Conservation (phyloP, 53 echinoderm and acorn worm species). For the Henricia sp. region DNA sequence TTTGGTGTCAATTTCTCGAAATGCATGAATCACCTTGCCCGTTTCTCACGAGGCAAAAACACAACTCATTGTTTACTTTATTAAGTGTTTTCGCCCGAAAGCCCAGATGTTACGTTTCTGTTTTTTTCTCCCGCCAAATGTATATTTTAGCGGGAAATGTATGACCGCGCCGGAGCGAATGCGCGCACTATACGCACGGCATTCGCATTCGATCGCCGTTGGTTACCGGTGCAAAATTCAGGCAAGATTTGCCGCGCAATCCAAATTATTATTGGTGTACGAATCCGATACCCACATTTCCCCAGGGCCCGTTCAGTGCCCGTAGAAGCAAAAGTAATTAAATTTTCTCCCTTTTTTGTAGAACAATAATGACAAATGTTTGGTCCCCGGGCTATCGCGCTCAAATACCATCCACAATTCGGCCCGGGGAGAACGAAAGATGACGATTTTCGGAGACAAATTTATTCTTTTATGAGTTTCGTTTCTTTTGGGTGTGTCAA, state of each 20-base stretch:
- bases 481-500: not conserved
- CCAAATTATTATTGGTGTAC: constrained; percentile 52
- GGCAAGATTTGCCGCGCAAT: constrained; percentile 13
- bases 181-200: not conserved
- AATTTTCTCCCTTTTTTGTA: constrained; percentile 51
- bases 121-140: constrained; percentile 41
- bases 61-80: constrained; percentile 43
- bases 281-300: constrained; percentile 38
- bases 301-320: constrained; percentile 14
- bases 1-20: constrained; percentile 34
- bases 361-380: constrained; percentile 63
- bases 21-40: constrained; percentile 18
- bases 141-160: constrained; percentile 20
- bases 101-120: constrained; percentile 4
- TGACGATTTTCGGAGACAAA: not conserved
- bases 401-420: not conserved
- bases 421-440: not conserved
- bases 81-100: constrained; percentile 45
- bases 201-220: not conserved
- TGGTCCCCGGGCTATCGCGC: constrained; percentile 37
- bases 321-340: constrained; percentile 56
- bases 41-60: not conserved
- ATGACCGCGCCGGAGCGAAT: constrained; percentile 20
- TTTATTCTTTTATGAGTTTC: not conserved
- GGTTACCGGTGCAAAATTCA: constrained; percentile 31